Evolutionary conservation across 2,888 invertebrate genomes (phyloP).

Genomic region (Drosophila ezoana): DNA sequence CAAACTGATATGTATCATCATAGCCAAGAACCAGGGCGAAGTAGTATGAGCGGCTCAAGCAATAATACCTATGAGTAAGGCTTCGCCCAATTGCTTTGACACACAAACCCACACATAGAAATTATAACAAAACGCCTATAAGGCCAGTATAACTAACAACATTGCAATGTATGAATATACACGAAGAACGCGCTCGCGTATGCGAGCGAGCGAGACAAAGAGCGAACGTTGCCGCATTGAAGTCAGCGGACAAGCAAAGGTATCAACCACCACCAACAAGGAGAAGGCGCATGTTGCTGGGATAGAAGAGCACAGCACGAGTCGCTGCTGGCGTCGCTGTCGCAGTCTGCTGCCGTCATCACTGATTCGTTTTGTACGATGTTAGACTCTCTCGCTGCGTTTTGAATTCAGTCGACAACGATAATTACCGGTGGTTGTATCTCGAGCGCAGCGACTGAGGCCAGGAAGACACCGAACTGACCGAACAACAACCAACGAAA

Average conservation of each 20-base stretch:
- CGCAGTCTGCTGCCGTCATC: constrained; percentile 58
- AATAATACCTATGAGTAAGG: constrained; percentile 33
- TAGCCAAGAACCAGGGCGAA: constrained; percentile 17
- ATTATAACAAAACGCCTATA: constrained; percentile 77
- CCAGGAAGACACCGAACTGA: constrained; percentile 38
- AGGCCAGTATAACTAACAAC: constrained; percentile 36
- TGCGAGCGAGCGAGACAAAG: constrained; percentile 53
- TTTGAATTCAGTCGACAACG: constrained; percentile 84
- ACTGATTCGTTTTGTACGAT: constrained; percentile 78
- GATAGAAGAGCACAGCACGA: constrained; percentile 64
- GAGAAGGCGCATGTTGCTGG: constrained; percentile 5
- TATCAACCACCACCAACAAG: constrained; percentile 52
- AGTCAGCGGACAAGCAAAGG: constrained; percentile 34
- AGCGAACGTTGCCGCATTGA: constrained; percentile 19
- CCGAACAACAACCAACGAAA: constrained; percentile 32
- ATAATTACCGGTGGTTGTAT: constrained; percentile 85
- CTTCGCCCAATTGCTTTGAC: constrained; percentile 77
- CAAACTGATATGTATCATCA: constrained; percentile 23
- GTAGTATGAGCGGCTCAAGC: constrained; percentile 18
- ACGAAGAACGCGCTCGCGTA: constrained; percentile 12
- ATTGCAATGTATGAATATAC: constrained; percentile 25
- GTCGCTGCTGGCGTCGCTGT: constrained; percentile 42
- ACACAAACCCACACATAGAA: constrained; percentile 77
- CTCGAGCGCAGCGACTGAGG: constrained; percentile 73
- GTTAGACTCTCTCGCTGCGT: constrained; percentile 82